phyloP scores from a whole-genome alignment of 2,797 vertebrate genomes.

The Poecilia gillii region DNA sequence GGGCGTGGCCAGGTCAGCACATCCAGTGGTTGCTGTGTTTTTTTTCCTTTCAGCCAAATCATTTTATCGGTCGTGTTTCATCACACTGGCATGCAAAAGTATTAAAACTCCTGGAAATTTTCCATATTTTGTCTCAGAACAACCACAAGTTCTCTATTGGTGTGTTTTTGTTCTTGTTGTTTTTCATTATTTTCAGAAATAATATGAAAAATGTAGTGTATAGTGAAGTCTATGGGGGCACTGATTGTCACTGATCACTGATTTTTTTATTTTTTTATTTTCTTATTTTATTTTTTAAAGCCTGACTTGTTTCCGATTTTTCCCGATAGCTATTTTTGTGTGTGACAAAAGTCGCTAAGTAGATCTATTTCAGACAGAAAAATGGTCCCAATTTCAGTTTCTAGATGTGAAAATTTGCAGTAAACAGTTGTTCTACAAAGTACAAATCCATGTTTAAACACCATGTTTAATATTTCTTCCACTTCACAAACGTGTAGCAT shows the following conservation, averaged over 20 bases:
- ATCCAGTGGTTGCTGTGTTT: not conserved
- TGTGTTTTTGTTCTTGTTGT: not conserved
- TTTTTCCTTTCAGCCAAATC: not conserved
- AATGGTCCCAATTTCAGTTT: too few species aligned
- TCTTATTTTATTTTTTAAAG: too few species aligned
- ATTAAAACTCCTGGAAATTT: not conserved
- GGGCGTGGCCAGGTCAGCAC: conserved; percentile 92
- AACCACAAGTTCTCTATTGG: not conserved
- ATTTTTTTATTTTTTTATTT: too few species aligned
- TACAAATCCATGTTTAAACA: not conserved
- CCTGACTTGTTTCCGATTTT: too few species aligned
- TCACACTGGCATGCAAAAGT: not conserved
- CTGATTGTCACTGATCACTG: too few species aligned
- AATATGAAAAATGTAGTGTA: not conserved
- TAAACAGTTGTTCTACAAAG: not conserved
- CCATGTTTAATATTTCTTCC: not conserved
- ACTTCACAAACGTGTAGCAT: not conserved
- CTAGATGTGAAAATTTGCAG: not conserved
- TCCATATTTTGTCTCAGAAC: not conserved
- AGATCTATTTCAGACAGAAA: too few species aligned
- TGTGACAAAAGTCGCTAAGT: too few species aligned
- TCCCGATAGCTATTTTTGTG: too few species aligned
- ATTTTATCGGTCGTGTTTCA: not conserved
- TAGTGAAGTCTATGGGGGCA: too few species aligned
- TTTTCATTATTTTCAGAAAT: not conserved